These are phyloP conservation scores for Nyctereutes procyonoides DNA, from an alignment of 2,113 vertebrate species.

Conservation along the genomic window DNA sequence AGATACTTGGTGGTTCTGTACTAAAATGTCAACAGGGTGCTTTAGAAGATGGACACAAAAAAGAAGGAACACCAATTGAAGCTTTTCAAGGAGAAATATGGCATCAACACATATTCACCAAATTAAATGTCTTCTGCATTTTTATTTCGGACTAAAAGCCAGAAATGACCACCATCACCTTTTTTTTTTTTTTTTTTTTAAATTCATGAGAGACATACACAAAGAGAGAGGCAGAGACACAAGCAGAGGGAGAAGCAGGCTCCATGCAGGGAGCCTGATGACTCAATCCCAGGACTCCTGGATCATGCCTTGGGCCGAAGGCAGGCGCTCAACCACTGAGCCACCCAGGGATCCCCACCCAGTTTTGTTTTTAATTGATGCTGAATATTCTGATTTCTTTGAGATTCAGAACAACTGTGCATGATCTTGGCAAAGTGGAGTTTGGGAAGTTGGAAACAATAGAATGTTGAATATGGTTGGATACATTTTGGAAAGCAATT, in stretches of 20 bases:
- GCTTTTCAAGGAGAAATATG: conserved; percentile 97
- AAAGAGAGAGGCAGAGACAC: no score
- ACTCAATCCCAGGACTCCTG: no score
- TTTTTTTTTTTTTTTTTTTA: no score
- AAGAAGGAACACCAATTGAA: conserved; percentile 99
- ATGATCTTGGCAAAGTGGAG: not conserved
- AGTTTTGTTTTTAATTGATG: not conserved
- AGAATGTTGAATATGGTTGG: not conserved
- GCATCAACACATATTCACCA: conserved; percentile 96
- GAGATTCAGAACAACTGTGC: not conserved
- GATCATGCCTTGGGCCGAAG: no score
- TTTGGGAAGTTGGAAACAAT: not conserved
- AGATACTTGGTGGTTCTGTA: conserved; percentile 97
- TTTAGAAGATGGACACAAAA: conserved; percentile 99
- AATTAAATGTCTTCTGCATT: conserved; percentile 56
- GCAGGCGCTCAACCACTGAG: no score
- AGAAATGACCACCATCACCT: no score
- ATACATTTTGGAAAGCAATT: conserved; percentile 45
- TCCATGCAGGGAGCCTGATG: no score
- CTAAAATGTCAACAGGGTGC: conserved; percentile 97
- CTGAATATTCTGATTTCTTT: conserved; percentile 11
- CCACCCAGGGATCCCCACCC: not conserved
- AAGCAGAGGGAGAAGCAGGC: no score
- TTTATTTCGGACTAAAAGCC: no score
- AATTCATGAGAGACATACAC: no score